phyloP scores from a whole-genome alignment of 2,888 invertebrate genomes.

The Rhabditoides inermis region DNA sequence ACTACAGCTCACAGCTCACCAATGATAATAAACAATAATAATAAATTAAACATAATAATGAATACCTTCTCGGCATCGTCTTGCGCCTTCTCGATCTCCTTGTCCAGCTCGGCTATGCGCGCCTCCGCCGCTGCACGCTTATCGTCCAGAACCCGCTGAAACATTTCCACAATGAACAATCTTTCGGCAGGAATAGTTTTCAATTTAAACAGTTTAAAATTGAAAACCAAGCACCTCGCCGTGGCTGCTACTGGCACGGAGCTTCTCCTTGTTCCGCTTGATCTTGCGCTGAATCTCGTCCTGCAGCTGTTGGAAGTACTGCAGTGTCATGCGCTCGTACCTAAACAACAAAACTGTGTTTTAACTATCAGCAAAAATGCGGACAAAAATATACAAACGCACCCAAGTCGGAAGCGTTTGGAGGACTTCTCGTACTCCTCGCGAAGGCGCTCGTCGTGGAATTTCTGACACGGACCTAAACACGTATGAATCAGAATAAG shows the following conservation, averaged over 20 bases:
- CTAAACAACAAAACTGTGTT: background rate
- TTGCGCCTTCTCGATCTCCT: conserved; percentile 12
- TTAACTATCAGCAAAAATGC: conserved; percentile 12
- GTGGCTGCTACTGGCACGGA: conserved; percentile 17
- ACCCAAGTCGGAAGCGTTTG: conserved; percentile 22
- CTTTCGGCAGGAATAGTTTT: background rate
- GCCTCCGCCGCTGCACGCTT: conserved; percentile 12
- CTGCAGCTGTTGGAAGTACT: conserved; percentile 17
- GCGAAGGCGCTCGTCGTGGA: conserved; percentile 90
- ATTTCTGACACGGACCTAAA: conserved; percentile 72
- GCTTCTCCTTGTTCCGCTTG: conserved; percentile 24
- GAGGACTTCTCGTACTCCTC: conserved; percentile 61
- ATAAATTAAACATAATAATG: background rate
- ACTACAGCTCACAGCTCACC: too few relatives aligned
- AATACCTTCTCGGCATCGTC: conserved; percentile 15
- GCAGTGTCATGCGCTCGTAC: too few relatives aligned
- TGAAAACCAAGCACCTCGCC: conserved; percentile 12
- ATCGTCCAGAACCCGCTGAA: conserved; percentile 26
- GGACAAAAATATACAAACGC: conserved; percentile 37
- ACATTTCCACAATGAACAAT: background rate
- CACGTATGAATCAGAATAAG: too few relatives aligned
- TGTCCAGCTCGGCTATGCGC: conserved; percentile 16
- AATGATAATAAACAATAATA: too few relatives aligned
- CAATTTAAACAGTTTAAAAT: background rate
- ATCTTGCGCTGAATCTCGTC: conserved; percentile 39